Conservation (phyloP, 2,113 vertebrate species). For the Anhinga anhinga region DNA sequence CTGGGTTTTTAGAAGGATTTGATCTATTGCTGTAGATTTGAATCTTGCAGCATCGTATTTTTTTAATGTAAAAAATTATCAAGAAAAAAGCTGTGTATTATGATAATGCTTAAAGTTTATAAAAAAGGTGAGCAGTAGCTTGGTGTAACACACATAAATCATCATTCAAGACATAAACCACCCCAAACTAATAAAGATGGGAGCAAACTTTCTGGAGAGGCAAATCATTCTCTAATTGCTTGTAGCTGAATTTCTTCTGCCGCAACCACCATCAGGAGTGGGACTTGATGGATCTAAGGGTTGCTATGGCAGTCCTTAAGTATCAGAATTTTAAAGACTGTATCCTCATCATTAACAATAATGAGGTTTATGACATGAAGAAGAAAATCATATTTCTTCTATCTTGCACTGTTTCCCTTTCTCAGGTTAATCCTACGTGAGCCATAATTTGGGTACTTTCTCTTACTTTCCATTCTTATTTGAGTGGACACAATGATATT, state of each 20-base stretch:
- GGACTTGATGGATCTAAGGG: neutral
- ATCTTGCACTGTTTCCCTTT: neutral
- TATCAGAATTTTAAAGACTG: neutral
- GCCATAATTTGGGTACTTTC: neutral
- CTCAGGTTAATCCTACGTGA: neutral
- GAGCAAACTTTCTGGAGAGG: neutral
- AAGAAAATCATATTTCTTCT: neutral
- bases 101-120: neutral
- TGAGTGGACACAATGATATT: neutral
- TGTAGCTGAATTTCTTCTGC: neutral
- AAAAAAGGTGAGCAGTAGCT: neutral
- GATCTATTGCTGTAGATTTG: neutral
- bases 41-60: neutral
- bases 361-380: neutral
- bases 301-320: neutral
- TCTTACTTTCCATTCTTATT: neutral
- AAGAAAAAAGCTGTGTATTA: neutral
- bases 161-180: neutral
- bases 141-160: neutral
- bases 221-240: neutral
- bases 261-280: rapidly evolving
- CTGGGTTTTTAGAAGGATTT: neutral
- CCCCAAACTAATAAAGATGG: neutral
- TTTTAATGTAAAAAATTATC: neutral
- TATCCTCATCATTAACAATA: neutral